Evolutionary conservation across 1,140 invertebrate species (phyloP).

Genomic region (Drosophila asahinai): DNA sequence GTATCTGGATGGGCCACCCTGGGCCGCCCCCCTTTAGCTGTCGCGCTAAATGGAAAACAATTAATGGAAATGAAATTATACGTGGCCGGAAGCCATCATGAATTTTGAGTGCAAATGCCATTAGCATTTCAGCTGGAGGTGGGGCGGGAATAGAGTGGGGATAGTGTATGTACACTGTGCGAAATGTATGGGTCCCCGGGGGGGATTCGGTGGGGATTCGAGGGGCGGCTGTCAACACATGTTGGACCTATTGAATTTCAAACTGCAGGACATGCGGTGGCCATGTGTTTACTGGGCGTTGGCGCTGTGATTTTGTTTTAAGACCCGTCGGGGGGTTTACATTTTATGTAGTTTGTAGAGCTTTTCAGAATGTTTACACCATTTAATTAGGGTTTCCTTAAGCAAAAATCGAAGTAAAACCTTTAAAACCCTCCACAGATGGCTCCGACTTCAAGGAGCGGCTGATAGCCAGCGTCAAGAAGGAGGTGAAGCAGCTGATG

Average conservation of each 20-base stretch:
- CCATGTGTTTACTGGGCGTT: slow-evolving; percentile 22
- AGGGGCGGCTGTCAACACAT: slow-evolving; percentile 52
- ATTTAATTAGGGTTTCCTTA: no score
- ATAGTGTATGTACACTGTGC: neutral
- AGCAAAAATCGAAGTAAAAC: no score
- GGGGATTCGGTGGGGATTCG: neutral
- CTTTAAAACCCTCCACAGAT: no score
- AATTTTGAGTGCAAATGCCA: slow-evolving; percentile 78
- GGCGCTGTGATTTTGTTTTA: slow-evolving; percentile 66
- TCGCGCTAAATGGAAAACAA: slow-evolving; percentile 66
- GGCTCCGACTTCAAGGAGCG: slow-evolving; percentile 87
- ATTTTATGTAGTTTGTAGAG: neutral
- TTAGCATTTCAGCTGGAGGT: slow-evolving; percentile 47
- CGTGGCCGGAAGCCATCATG: slow-evolving; percentile 70
- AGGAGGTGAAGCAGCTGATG: slow-evolving; percentile 97
- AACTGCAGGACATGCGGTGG: slow-evolving; percentile 4
- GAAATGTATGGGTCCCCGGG: neutral
- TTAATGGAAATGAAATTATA: slow-evolving; percentile 81
- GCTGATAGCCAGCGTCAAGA: slow-evolving; percentile 92
- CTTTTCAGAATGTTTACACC: no score
- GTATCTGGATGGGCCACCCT: slow-evolving; percentile 3
- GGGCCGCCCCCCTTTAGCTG: neutral
- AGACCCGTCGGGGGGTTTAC: slow-evolving; percentile 50
- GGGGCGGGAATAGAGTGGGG: neutral
- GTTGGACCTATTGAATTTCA: slow-evolving; percentile 73